Percentiles rank a stretch among this genome's conserved stretches.
These are phyloP conservation scores for Ennomos quercinarius DNA, from an alignment of 2,888 invertebrate species.

Conservation along the genomic window DNA sequence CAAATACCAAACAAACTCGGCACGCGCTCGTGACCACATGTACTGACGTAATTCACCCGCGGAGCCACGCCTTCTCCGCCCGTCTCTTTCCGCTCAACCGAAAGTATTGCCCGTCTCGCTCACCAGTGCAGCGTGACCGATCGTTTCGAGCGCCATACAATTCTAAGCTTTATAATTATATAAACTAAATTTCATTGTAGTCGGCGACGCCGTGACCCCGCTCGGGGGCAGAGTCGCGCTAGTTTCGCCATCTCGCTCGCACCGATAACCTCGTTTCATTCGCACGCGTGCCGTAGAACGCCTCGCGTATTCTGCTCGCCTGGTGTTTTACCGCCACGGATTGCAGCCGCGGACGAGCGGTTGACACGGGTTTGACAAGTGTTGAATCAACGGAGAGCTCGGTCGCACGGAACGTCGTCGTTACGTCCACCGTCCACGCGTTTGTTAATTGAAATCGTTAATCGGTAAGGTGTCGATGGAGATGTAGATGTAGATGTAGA, in stretches of 20 bases:
- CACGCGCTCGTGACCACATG: conserved; percentile 70
- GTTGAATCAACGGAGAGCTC: conserved; percentile 58
- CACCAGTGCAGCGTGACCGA: conserved; percentile 67
- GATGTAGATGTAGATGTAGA: conserved; percentile 12
- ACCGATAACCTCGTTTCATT: conserved; percentile 54
- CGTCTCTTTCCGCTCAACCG: conserved; percentile 56
- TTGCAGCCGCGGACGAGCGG: conserved; percentile 80
- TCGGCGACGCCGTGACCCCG: conserved; percentile 36
- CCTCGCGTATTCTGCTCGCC: conserved; percentile 67
- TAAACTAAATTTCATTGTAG: conserved; percentile 49
- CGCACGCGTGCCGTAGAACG: conserved; percentile 48
- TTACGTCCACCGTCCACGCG: conserved; percentile 29
- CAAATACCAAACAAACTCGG: conserved; percentile 65
- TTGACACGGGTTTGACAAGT: conserved; percentile 79
- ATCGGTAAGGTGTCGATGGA: conserved; percentile 4
- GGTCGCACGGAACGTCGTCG: conserved; percentile 25
- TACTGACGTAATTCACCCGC: conserved; percentile 68
- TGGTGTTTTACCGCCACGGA: conserved; percentile 84
- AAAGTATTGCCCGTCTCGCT: conserved; percentile 55
- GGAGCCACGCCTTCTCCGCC: conserved; percentile 63
- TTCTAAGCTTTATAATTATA: conserved; percentile 51
- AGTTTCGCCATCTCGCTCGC: conserved; percentile 52
- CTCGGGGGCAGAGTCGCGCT: conserved; percentile 43
- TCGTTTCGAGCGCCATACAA: conserved; percentile 45
- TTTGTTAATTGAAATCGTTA: conserved; percentile 17